Evolutionary conservation across 1,140 invertebrate species (phyloP), one percentile per base, ranked within the genome.

Genomic region (Oncopodura yosiiana): DNA sequence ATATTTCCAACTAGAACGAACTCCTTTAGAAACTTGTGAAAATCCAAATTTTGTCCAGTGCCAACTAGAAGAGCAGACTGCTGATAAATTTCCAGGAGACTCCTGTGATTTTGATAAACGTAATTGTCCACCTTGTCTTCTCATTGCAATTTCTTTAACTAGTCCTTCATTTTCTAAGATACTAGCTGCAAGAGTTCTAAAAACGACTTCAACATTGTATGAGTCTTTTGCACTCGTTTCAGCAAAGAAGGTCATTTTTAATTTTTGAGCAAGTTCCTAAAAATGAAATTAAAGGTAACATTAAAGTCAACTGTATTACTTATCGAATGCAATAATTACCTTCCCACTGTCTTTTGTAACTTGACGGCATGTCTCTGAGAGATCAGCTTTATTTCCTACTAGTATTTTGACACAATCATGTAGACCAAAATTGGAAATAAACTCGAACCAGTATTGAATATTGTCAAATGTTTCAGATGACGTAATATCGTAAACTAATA

Each of bases 401-500:
- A 92, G 73, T 77, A 92, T 88, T 66, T 91, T 85, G 61, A 91
- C 87, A 39, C 91, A 86, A 67, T 89, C 84, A 64, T 85, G 83
- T 64, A 87, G 82, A 27, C 86, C 86, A 67, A 88, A 87, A 67
- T 87, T 83, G 59, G 81, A 76, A 60, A 92, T 85, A 73, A 92
- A 87, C 27, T 82, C 82, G 16, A 91, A 76, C 89, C 88, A 93
- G 23, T 85, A 83, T 64, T 87, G 79, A 61, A 90, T 87, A 68
- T 90, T 87, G 71, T 87, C 84, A 69, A 85, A 92, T 3, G 43
- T 32, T 11, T 38, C 81, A 72, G 87, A 85, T 67, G 87, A 89
- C 36, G 88, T 93, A 49, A 94, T 86, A 70, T 94, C 91, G 71
- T 94, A 94, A 0, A 94, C 79, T 49, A 94, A 75, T 34, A 95